These are phyloP conservation scores for Epirrita christyi DNA, from an alignment of 2,888 invertebrate species.

Conservation along the genomic window DNA sequence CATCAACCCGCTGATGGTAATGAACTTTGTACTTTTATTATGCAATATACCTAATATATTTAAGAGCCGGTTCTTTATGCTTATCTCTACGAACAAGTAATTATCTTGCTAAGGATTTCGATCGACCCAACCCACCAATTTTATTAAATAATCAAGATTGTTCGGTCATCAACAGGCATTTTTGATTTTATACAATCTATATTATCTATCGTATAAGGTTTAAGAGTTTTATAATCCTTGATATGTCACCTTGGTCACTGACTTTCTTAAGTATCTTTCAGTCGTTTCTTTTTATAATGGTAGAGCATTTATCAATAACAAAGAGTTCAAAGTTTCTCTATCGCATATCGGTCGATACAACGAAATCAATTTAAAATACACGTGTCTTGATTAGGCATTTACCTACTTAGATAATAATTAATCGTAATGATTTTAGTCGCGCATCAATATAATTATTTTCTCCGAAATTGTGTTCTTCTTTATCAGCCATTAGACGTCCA, in stretches of 20 bases:
- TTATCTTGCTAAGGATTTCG: constrained; percentile 21
- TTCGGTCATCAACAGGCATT: constrained; percentile 18
- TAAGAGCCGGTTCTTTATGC: too few species aligned
- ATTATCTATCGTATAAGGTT: background rate
- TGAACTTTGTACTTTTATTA: too few species aligned
- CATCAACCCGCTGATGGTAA: too few species aligned
- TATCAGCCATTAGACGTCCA: too few species aligned
- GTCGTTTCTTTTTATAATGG: background rate
- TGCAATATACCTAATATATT: too few species aligned
- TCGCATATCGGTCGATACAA: background rate
- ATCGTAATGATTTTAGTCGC: too few species aligned
- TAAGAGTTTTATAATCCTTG: background rate
- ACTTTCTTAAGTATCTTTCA: background rate
- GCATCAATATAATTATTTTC: too few species aligned
- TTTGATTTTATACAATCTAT: constrained; percentile 5
- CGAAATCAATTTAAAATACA: background rate
- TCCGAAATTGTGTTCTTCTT: too few species aligned
- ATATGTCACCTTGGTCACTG: background rate
- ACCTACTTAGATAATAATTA: too few species aligned
- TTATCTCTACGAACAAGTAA: background rate
- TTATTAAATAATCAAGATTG: constrained; percentile 9
- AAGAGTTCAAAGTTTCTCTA: background rate
- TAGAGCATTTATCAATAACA: background rate
- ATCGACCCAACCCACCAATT: constrained; percentile 20
- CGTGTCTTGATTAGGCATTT: too few species aligned